Evolutionary conservation across 2,113 vertebrate genomes (phyloP).

Genomic region (Chionodraco myersi): DNA sequence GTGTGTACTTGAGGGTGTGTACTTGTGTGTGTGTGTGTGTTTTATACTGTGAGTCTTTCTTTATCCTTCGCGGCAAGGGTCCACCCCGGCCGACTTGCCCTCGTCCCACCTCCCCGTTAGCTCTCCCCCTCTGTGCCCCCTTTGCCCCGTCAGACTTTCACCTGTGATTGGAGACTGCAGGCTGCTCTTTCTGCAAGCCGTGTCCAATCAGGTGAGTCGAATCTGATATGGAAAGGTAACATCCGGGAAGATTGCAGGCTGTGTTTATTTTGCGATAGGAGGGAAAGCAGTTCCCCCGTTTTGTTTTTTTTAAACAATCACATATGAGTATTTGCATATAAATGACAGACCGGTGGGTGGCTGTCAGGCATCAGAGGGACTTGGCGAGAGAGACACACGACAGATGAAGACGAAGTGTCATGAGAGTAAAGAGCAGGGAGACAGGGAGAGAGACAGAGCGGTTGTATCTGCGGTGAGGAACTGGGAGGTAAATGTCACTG

Average conservation of each 20-base stretch:
- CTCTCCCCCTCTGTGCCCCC: conserved; percentile 35
- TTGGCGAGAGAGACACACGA: conserved; percentile 42
- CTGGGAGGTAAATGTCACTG: conserved; percentile 69
- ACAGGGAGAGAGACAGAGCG: conserved; percentile 48
- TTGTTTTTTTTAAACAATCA: conserved; percentile 23
- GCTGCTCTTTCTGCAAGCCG: conserved; percentile 48
- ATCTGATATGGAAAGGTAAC: conserved; percentile 44
- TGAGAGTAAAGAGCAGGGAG: conserved; percentile 63
- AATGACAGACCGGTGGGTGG: conserved; percentile 68
- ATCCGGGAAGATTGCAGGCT: conserved; percentile 37
- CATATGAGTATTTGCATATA: conserved; percentile 76
- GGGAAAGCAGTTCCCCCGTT: conserved; percentile 30
- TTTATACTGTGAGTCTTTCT: conserved; percentile 1
- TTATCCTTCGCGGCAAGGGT: conserved; percentile 38
- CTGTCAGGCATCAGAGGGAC: conserved; percentile 48
- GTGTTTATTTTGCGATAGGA: conserved; percentile 69
- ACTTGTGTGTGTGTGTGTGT: conserved; percentile 2
- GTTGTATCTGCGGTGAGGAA: conserved; percentile 60
- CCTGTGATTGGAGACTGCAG: conserved; percentile 59
- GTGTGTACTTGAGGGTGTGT: too few relatives aligned
- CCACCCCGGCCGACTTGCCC: conserved; percentile 18
- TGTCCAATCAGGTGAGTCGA: conserved; percentile 60
- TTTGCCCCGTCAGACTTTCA: conserved; percentile 51
- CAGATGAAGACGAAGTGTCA: conserved; percentile 74
- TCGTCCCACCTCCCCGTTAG: conserved; percentile 40